phyloP scores from a whole-genome alignment of 2,888 invertebrate species.

The Julus scandinavius region DNA sequence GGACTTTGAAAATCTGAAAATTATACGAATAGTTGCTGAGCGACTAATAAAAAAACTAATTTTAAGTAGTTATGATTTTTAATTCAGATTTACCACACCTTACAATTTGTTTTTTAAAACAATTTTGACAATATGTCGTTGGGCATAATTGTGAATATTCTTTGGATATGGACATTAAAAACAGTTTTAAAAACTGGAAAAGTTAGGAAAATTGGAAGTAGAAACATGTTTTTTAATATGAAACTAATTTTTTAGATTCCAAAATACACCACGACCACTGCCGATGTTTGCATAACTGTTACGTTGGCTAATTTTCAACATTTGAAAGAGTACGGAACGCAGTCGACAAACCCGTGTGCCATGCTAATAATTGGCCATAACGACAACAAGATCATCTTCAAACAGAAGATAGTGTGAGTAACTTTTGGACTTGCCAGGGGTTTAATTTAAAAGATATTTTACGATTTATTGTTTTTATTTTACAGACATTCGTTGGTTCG shows the following conservation, averaged over 20 bases:
- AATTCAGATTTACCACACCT: too few species aligned
- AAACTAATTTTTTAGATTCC: not conserved
- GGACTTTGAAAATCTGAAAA: too few species aligned
- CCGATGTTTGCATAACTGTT: conserved; percentile 55
- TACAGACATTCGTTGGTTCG: conserved; percentile 48
- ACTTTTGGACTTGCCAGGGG: not conserved
- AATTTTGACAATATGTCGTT: too few species aligned
- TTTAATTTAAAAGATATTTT: not conserved
- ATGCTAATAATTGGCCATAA: conserved; percentile 74
- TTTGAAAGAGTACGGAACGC: conserved; percentile 21
- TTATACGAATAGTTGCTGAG: too few species aligned
- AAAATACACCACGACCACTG: conserved; percentile 8
- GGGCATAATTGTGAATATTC: too few species aligned
- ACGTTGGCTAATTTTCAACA: conserved; percentile 57
- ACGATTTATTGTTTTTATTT: not conserved
- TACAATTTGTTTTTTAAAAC: too few species aligned
- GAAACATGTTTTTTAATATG: not conserved
- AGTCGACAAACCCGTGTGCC: conserved; percentile 59
- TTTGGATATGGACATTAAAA: too few species aligned
- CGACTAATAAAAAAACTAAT: too few species aligned
- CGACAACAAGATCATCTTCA: conserved; percentile 72
- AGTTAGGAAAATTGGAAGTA: not conserved
- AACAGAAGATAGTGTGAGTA: conserved; percentile 71
- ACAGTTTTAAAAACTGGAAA: too few species aligned
- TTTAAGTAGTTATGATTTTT: too few species aligned